phyloP scores from a whole-genome alignment of 2,113 vertebrate genomes.

The Petrocephalus zakoni region DNA sequence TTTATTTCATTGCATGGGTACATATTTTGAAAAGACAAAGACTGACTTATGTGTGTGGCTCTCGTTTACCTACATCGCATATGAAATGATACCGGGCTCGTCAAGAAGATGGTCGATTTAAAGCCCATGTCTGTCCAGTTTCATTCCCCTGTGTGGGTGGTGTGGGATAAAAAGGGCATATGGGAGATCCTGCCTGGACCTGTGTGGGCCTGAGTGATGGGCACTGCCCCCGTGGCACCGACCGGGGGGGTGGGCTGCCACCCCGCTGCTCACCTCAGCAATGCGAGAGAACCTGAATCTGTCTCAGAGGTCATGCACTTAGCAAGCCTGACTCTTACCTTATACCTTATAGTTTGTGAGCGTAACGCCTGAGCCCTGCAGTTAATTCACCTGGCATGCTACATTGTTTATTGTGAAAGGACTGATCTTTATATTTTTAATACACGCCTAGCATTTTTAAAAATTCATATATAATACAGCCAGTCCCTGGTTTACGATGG shows the following conservation, averaged over 20 bases:
- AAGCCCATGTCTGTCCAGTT: not conserved
- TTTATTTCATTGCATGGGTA: not conserved
- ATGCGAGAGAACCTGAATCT: not conserved
- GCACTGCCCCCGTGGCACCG: not conserved
- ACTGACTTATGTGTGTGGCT: not conserved
- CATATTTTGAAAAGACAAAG: not conserved
- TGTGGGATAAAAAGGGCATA: not conserved
- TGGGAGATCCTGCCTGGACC: not conserved
- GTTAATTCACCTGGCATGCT: not conserved
- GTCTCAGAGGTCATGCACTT: not conserved
- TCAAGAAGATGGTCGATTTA: not conserved
- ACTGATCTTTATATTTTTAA: not conserved
- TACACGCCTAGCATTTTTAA: not conserved
- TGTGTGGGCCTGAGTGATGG: not conserved
- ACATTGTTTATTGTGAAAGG: not conserved
- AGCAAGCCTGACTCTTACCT: not conserved
- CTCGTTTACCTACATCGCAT: not conserved
- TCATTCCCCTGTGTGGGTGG: not conserved
- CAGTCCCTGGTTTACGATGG: too few species aligned
- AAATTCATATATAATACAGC: not conserved
- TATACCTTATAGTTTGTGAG: not conserved
- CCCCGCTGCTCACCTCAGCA: not conserved
- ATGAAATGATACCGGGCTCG: not conserved
- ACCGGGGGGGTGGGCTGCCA: not conserved
- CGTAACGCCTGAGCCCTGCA: not conserved